Evolutionary conservation across 2,797 vertebrate species (phyloP).

Genomic region (Sebastes elongatus): DNA sequence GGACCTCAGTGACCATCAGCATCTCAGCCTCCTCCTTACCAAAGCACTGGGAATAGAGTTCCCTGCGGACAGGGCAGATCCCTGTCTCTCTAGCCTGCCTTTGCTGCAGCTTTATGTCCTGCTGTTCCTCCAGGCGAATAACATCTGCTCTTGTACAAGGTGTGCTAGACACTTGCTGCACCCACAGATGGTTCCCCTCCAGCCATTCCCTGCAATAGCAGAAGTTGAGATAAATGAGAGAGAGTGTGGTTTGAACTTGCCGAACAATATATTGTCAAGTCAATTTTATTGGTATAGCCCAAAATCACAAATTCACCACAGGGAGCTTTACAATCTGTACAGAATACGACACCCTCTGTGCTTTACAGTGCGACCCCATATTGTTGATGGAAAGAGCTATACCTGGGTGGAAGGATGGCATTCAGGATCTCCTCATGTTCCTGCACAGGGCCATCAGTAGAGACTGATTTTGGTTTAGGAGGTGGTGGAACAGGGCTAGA

Average conservation of each 20-base stretch:
- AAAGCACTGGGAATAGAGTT: constrained; percentile 94
- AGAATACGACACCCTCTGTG: no score
- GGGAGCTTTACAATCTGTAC: no score
- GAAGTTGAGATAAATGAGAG: background rate
- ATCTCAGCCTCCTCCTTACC: constrained; percentile 79
- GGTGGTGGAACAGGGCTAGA: constrained; percentile 79
- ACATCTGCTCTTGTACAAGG: constrained; percentile 91
- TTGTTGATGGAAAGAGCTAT: background rate
- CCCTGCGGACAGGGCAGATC: constrained; percentile 92
- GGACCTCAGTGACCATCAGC: background rate
- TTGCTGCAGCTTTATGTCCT: constrained; percentile 88
- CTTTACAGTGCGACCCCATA: no score
- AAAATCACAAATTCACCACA: no score
- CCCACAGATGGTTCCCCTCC: constrained; percentile 87
- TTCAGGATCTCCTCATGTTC: constrained; percentile 90
- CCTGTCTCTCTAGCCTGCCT: constrained; percentile 90
- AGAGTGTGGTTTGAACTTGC: background rate
- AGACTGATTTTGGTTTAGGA: constrained; percentile 78
- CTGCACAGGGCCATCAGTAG: constrained; percentile 69
- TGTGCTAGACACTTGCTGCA: constrained; percentile 90
- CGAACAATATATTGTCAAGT: background rate
- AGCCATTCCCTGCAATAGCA: constrained; percentile 86
- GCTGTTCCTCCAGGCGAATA: constrained; percentile 86
- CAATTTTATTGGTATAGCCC: no score
- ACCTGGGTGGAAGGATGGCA: constrained; percentile 92